phyloP scores from a whole-genome alignment of 2,888 invertebrate species.

The Trissoscelio sp. region DNA sequence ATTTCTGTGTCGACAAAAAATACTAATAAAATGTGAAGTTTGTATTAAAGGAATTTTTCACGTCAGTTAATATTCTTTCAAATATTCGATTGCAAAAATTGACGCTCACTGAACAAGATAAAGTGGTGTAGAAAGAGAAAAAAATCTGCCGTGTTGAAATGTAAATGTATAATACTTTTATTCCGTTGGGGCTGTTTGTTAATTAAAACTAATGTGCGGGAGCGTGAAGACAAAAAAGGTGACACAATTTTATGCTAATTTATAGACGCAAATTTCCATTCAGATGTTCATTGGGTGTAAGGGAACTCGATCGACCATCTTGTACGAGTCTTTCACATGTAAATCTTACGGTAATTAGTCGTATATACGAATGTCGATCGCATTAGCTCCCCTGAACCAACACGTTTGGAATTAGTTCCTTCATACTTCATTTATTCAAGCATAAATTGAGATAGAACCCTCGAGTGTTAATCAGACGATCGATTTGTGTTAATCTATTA shows the following conservation, averaged over 20 bases:
- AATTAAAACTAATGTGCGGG: background rate
- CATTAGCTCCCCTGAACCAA: constrained; percentile 2
- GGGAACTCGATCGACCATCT: constrained; percentile 4
- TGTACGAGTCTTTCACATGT: constrained; percentile 5
- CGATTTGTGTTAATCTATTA: no score
- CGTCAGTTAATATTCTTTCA: background rate
- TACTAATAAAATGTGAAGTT: constrained; percentile 7
- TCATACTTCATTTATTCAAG: constrained; percentile 11
- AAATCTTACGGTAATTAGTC: constrained; percentile 25
- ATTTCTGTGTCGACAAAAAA: constrained; percentile 14
- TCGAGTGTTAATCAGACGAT: background rate
- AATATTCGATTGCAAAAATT: background rate
- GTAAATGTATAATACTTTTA: background rate
- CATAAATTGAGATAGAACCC: background rate
- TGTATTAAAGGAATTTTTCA: constrained; percentile 11
- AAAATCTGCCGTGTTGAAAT: no score
- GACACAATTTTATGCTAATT: background rate
- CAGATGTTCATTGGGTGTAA: constrained; percentile 11
- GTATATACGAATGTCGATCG: constrained; percentile 6
- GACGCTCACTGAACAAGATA: background rate
- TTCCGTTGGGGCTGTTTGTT: background rate
- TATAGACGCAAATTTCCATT: background rate
- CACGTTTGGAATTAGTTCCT: constrained; percentile 1
- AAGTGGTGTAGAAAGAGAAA: background rate
- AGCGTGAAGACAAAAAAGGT: background rate